These are phyloP conservation scores for Allophyes oxyacanthae DNA, from an alignment of 2,888 invertebrate genomes.

Conservation along the genomic window DNA sequence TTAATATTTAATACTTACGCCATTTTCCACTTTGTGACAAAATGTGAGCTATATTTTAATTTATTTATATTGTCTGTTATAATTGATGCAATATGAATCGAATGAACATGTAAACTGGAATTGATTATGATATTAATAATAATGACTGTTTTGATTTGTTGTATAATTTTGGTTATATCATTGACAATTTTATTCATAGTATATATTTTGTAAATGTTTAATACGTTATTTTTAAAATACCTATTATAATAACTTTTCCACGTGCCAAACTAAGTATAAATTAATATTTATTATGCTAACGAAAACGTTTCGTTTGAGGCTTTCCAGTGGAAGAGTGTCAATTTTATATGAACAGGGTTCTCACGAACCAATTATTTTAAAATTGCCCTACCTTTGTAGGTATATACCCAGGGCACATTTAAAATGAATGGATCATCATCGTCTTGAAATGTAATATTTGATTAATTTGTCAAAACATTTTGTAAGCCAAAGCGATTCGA, in stretches of 20 bases:
- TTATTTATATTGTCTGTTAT: conserved; percentile 20
- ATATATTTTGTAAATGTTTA: conserved; percentile 1
- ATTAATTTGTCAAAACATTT: conserved; percentile 9
- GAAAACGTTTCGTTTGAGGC: conserved; percentile 6
- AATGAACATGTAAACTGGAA: conserved; percentile 46
- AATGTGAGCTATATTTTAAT: conserved; percentile 69
- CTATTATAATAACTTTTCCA: conserved; percentile 33
- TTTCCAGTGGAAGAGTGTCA: conserved; percentile 30
- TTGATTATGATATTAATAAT: conserved; percentile 35
- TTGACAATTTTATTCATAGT: background rate
- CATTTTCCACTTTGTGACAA: conserved; percentile 87
- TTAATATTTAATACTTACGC: conserved; percentile 69
- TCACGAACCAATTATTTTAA: conserved; percentile 11
- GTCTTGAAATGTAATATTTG: conserved; percentile 7
- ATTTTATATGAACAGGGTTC: conserved; percentile 33
- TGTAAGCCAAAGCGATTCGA: too few relatives aligned
- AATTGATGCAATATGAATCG: conserved; percentile 26
- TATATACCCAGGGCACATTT: conserved; percentile 12
- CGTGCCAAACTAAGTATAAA: conserved; percentile 41
- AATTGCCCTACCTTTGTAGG: too few relatives aligned
- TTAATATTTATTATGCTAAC: conserved; percentile 6
- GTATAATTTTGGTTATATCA: background rate
- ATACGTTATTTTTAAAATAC: background rate
- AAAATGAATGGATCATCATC: conserved; percentile 18
- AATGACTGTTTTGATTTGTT: conserved; percentile 16